phyloP scores from a whole-genome alignment of 37 sponge, comb jelly and placozoan species.

The Hexactinellida sp. region DNA sequence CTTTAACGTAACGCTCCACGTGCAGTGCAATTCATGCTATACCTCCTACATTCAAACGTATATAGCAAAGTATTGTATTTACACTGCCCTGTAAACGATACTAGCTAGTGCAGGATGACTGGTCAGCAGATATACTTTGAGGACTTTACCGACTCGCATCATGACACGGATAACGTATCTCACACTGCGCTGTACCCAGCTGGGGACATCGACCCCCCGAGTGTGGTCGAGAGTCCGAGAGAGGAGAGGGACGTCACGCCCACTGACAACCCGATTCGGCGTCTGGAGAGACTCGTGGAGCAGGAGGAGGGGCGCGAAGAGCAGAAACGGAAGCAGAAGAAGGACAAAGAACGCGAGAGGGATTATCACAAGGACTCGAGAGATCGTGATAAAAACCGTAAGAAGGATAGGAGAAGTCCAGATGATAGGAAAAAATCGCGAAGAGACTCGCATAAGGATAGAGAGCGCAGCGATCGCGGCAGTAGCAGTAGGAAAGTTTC shows the following conservation, averaged over 20 bases:
- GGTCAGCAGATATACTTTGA: slow-evolving; percentile 6
- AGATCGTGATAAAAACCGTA: slow-evolving; percentile 19
- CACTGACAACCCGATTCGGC: not conserved
- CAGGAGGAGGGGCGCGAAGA: not conserved
- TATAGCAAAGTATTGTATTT: no score
- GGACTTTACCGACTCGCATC: not conserved
- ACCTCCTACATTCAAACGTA: no score
- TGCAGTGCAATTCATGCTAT: not conserved
- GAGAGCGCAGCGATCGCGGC: not conserved
- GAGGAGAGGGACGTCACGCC: not conserved
- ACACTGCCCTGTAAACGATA: no score
- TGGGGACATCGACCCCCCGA: not conserved
- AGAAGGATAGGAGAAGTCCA: slow-evolving; percentile 8
- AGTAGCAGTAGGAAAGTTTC: not conserved
- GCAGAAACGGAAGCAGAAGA: not conserved
- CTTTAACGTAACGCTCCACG: not conserved
- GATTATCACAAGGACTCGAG: not conserved
- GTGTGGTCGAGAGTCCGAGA: not conserved
- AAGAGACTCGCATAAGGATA: not conserved
- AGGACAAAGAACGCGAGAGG: not conserved
- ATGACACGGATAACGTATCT: not conserved
- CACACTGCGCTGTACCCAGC: not conserved
- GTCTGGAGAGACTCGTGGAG: not conserved
- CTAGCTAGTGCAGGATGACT: no score
- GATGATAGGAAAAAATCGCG: slow-evolving; percentile 11